These are phyloP conservation scores for Oncorhynchus keta DNA, from an alignment of 2,113 vertebrate species.

Conservation along the genomic window DNA sequence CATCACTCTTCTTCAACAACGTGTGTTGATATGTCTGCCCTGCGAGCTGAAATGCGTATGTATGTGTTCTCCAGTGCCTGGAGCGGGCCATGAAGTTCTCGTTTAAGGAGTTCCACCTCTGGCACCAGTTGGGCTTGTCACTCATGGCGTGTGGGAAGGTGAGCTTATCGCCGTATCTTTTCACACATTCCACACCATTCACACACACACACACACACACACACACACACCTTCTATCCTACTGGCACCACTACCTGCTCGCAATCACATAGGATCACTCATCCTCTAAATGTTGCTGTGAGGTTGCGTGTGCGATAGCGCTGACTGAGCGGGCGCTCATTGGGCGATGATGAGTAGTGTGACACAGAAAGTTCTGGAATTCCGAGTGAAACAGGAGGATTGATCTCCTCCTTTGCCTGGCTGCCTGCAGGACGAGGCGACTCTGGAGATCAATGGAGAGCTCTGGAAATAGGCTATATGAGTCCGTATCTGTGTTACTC, in stretches of 20 bases:
- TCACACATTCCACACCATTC: constrained; percentile 32
- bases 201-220: background rate
- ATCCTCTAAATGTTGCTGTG: too few relatives aligned
- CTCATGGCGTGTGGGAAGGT: constrained; percentile 97
- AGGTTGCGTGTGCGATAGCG: too few relatives aligned
- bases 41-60: constrained; percentile 1
- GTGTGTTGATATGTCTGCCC: background rate
- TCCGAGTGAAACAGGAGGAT: constrained; percentile 10
- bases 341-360: background rate
- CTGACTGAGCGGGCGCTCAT: too few relatives aligned
- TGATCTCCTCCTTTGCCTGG: too few relatives aligned
- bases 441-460: constrained; percentile 64
- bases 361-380: constrained; percentile 20
- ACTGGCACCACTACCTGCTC: too few relatives aligned
- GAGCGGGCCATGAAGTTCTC: constrained; percentile 98
- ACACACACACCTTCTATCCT: background rate
- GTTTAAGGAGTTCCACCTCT: constrained; percentile 95
- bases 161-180: constrained; percentile 65
- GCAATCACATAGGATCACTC: too few relatives aligned
- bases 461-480: constrained; percentile 66
- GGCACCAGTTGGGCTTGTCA: constrained; percentile 95
- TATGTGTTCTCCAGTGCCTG: constrained; percentile 79
- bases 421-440: constrained; percentile 46
- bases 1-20: too few relatives aligned
- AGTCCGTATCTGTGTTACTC: constrained; percentile 21